Evolutionary conservation across 2,888 invertebrate genomes (phyloP), one percentile per base, ranked within the genome.

Genomic region (Portevinia maculata): DNA sequence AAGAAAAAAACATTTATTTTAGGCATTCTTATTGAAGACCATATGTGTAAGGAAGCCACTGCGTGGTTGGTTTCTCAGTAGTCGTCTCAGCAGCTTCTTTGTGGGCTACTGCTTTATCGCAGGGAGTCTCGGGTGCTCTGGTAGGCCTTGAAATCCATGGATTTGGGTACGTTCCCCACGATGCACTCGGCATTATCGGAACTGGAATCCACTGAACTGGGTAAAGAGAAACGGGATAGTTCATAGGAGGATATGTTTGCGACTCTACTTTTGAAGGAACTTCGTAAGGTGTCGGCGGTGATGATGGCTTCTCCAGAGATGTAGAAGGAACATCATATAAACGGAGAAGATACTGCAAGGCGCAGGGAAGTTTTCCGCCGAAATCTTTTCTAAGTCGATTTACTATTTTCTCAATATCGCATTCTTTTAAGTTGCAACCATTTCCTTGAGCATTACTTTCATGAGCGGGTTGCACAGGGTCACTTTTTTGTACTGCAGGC

Each of bases 141-240:
- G 8, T 1, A 0, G 34, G 44, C n/a, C 13, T 17, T 1, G 52
- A n/a, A 0, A 17, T 24, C 71, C 71, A 60, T 9, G 71, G 71
- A 53, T 62, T 53, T 0, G 71, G 52, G 9, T 52, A 62, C 0
- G 53, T 44, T 7, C 17, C 34, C 60, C 60, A 71, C 3, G 62
- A 60, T 0, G 46, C 60, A 37, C 24, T 37, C 0, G 71, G 71
- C 9, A 71, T 41, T 13, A 71, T 62, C 4, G 71, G 52, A 0
- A 71, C 60, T 7, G 71, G 71, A 5, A 71, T 37, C 71, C 71
- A 71, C 17, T 60, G 60, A 13, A 71, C 71, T 7, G 71, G 71
- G 19, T n/a, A 53, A 2, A 53, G 28, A 15, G 60, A 24, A 2
- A 60, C 71, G 0, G 70, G 70, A 24, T 70, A 70, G 15, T 60